phyloP scores from a whole-genome alignment of 2,113 vertebrate genomes.

The Motacilla tschutschensis region DNA sequence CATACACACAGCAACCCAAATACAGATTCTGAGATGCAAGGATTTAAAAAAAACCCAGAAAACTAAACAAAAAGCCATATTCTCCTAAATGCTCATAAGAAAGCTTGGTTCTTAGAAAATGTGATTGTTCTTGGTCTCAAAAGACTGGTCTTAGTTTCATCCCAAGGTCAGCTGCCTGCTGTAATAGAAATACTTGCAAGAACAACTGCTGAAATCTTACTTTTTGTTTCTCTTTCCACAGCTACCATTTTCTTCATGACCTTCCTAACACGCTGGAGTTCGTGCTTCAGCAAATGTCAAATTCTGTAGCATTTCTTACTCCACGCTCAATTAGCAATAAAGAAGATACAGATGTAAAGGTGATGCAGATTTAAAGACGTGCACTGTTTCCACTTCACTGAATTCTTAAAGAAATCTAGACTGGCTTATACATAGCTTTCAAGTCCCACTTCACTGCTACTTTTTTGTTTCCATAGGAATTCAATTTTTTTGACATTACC shows the following conservation, averaged over 20 bases:
- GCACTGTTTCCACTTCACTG: not conserved
- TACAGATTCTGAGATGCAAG: not conserved
- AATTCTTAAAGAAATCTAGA: not conserved
- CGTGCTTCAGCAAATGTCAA: conserved; percentile 7
- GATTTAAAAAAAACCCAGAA: not conserved
- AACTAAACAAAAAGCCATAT: not conserved
- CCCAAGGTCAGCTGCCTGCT: not conserved
- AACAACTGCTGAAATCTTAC: not conserved
- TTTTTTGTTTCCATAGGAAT: not conserved
- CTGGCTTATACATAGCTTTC: not conserved
- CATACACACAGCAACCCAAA: not conserved
- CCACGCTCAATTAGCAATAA: not conserved
- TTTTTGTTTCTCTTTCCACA: conserved; percentile 7
- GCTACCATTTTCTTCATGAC: not conserved
- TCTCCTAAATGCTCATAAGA: not conserved
- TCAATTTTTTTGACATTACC: not conserved
- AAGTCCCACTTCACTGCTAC: not conserved
- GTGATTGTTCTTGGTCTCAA: not conserved
- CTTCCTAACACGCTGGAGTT: not conserved
- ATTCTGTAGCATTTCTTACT: not conserved
- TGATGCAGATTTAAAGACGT: not conserved
- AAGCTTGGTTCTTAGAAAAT: not conserved
- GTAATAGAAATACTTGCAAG: not conserved
- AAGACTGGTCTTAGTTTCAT: not conserved
- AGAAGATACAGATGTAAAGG: not conserved